phyloP scores from a whole-genome alignment of 1,140 invertebrate species.

The Anastrepha obliqua region DNA sequence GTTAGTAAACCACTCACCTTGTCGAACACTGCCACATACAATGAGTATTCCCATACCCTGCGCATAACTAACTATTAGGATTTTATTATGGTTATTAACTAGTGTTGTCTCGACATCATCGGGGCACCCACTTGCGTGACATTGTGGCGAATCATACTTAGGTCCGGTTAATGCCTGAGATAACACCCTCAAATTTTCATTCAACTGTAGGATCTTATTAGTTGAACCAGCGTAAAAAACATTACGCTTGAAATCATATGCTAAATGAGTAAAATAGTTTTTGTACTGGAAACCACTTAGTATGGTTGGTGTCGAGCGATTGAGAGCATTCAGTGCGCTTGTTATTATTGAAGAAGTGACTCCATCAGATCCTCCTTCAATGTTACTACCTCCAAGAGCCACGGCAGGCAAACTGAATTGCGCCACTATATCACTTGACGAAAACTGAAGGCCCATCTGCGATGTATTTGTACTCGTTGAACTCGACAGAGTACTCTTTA shows the following conservation, averaged over 20 bases:
- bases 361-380: neutral
- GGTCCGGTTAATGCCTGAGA: conserved; percentile 83
- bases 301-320: conserved; percentile 56
- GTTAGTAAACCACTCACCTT: conserved; percentile 75
- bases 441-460: neutral
- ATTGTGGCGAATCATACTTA: conserved; percentile 88
- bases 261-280: conserved; percentile 77
- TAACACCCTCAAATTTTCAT: conserved; percentile 82
- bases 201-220: conserved; percentile 89
- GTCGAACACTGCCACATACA: conserved; percentile 89
- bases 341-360: conserved; percentile 54
- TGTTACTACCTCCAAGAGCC: neutral
- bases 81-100: conserved; percentile 93
- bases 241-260: conserved; percentile 77
- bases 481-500: neutral
- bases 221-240: conserved; percentile 87
- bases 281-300: conserved; percentile 54
- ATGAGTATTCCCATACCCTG: conserved; percentile 84
- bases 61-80: conserved; percentile 89
- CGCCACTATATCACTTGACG: conserved; percentile 67
- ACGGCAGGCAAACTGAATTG: conserved; percentile 64
- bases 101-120: conserved; percentile 80
- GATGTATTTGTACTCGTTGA: neutral
- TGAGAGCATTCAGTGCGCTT: conserved; percentile 56
- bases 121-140: conserved; percentile 89